A percentile compares a stretch with the other conserved stretches of the same genome.
phyloP scores from a whole-genome alignment of 2,797 vertebrate species.

The Graptemys geographica region DNA sequence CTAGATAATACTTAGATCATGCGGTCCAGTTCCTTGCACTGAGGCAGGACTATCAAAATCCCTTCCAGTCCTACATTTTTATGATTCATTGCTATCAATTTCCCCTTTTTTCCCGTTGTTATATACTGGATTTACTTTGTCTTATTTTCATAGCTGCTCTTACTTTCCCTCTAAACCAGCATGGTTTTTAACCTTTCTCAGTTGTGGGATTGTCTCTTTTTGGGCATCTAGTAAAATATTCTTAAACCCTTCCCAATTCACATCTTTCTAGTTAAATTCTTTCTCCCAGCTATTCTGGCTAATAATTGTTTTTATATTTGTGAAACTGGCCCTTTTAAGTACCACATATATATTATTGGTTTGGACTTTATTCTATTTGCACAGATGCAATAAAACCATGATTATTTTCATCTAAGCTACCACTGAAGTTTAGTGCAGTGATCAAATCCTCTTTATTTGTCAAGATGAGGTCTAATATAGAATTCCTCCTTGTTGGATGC shows the following conservation, averaged over 20 bases:
- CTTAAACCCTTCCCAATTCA: not conserved
- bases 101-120: not conserved
- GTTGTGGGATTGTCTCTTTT: fast-evolving
- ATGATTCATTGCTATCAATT: not conserved
- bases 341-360: fast-evolving
- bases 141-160: not conserved
- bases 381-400: fast-evolving
- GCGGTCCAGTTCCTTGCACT: too few species aligned
- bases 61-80: not conserved
- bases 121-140: not conserved
- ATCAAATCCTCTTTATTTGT: not conserved
- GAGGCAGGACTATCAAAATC: not conserved
- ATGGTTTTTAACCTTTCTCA: fast-evolving
- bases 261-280: too few species aligned
- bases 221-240: not conserved
- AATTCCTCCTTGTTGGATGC: not conserved
- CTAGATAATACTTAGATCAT: not conserved
- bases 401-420: fast-evolving
- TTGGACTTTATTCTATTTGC: fast-evolving
- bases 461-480: not conserved
- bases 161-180: not conserved
- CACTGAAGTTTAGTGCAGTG: not conserved
- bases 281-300: not conserved
- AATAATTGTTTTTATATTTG: not conserved
- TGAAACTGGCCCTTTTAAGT: not conserved